Percentiles rank a stretch among this genome's conserved stretches.
Conservation (phyloP, 2,888 invertebrate genomes). For the Cryptus viduatorius region DNA sequence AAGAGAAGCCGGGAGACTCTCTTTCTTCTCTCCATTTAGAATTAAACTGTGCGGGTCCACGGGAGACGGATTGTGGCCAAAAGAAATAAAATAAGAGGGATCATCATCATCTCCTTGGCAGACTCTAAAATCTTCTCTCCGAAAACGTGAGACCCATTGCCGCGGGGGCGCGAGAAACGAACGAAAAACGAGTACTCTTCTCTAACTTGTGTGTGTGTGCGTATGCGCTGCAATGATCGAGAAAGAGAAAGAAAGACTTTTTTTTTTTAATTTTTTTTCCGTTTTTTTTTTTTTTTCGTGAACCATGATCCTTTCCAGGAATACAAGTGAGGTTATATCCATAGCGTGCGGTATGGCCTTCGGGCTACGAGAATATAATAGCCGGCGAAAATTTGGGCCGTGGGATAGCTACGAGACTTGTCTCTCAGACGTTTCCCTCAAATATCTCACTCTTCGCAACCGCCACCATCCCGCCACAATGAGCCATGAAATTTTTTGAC, state of each 20-base stretch:
- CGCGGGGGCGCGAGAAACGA: constrained; percentile 40
- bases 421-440: constrained; percentile 41
- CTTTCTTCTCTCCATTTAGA: background rate
- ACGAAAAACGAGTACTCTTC: constrained; percentile 22
- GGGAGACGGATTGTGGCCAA: background rate
- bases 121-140: constrained; percentile 17
- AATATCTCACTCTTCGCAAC: background rate
- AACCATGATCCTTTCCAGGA: constrained; percentile 49
- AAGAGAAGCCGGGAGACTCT: background rate
- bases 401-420: constrained; percentile 53
- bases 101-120: constrained; percentile 25
- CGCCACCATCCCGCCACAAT: background rate
- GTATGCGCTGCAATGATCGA: constrained; percentile 3
- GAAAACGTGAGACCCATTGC: constrained; percentile 48
- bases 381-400: constrained; percentile 61
- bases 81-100: constrained; percentile 16
- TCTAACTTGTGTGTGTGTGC: constrained; percentile 6
- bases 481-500: background rate
- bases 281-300: background rate
- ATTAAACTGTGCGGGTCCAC: background rate
- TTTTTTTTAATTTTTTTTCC: background rate
- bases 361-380: constrained; percentile 54
- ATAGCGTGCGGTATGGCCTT: constrained; percentile 36
- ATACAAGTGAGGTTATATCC: constrained; percentile 34
- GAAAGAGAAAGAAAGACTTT: background rate